Evolutionary conservation across 2,113 vertebrate genomes (phyloP).

Genomic region (Chinchilla lanigera): DNA sequence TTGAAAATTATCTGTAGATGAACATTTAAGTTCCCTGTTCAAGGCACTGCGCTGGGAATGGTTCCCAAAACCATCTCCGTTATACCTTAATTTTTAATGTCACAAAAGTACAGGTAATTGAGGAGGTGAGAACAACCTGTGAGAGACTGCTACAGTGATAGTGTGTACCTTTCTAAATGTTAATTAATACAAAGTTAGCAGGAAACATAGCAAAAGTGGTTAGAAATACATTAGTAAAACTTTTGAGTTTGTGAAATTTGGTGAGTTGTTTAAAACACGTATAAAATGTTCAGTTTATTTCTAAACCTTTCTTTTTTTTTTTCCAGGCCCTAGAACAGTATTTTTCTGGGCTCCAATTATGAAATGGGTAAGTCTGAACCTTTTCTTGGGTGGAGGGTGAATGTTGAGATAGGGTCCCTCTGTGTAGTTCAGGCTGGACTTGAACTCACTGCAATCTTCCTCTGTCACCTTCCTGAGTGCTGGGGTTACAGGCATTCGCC

Average conservation of each 20-base stretch:
- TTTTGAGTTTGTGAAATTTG: slow-evolving; percentile 24
- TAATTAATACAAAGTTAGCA: not conserved
- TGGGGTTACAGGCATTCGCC: not conserved
- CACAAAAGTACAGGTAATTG: slow-evolving; percentile 20
- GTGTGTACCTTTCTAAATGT: not conserved
- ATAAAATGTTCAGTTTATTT: slow-evolving; percentile 27
- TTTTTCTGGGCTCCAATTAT: slow-evolving; percentile 99
- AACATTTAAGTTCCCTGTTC: not conserved
- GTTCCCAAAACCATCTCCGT: not conserved
- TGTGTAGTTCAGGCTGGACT: not conserved
- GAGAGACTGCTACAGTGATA: not conserved
- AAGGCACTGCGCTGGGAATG: not conserved
- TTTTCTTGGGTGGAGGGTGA: not conserved
- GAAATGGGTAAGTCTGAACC: slow-evolving; percentile 94
- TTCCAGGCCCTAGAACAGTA: slow-evolving; percentile 96
- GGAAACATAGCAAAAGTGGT: slow-evolving; percentile 7
- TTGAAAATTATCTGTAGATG: not conserved
- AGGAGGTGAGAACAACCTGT: not conserved
- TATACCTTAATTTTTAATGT: slow-evolving; percentile 21
- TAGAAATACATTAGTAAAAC: slow-evolving; percentile 30
- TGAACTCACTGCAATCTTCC: not conserved
- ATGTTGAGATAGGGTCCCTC: not conserved
- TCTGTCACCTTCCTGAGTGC: not conserved
- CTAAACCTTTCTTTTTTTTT: slow-evolving; percentile 51
- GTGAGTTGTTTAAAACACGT: not conserved